Evolutionary conservation across 2,113 vertebrate species (phyloP).

Genomic region (Periophthalmodon schlosseri): DNA sequence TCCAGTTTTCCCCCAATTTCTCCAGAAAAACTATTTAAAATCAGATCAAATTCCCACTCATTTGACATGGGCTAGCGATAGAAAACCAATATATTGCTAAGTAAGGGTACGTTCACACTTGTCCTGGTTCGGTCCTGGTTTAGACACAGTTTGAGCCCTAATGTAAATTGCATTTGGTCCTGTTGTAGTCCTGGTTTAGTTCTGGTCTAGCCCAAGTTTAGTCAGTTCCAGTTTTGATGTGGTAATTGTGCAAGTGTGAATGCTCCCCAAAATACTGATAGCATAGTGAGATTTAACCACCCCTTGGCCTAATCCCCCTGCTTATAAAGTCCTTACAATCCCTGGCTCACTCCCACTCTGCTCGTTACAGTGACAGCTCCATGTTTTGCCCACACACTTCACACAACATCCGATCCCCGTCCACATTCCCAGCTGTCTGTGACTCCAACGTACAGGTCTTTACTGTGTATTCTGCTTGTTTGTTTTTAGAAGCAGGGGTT

Average conservation of each 20-base stretch:
- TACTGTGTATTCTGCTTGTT: slow-evolving; percentile 39
- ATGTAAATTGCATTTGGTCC: too few relatives aligned
- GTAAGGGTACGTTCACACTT: background rate
- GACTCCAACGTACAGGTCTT: background rate
- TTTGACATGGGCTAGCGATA: background rate
- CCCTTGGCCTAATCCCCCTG: background rate
- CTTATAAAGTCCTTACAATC: background rate
- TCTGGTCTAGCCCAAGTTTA: too few relatives aligned
- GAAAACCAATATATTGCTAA: background rate
- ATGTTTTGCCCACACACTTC: slow-evolving; percentile 12
- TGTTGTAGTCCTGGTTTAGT: too few relatives aligned
- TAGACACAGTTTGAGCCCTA: too few relatives aligned
- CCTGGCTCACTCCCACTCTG: background rate
- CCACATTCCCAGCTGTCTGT: slow-evolving; percentile 2
- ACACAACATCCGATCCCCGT: slow-evolving; percentile 1
- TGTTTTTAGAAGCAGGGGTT: slow-evolving; percentile 42
- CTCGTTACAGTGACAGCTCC: slow-evolving; percentile 5
- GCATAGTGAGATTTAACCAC: background rate
- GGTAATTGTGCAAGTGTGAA: too few relatives aligned
- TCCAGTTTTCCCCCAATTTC: background rate
- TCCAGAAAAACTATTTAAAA: background rate
- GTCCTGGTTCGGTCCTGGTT: too few relatives aligned
- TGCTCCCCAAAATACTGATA: too few relatives aligned
- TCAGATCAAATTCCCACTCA: background rate
- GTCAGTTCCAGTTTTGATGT: too few relatives aligned